These are phyloP conservation scores for Callorhinus ursinus DNA, from an alignment of 2,113 vertebrate genomes.

Conservation along the genomic window DNA sequence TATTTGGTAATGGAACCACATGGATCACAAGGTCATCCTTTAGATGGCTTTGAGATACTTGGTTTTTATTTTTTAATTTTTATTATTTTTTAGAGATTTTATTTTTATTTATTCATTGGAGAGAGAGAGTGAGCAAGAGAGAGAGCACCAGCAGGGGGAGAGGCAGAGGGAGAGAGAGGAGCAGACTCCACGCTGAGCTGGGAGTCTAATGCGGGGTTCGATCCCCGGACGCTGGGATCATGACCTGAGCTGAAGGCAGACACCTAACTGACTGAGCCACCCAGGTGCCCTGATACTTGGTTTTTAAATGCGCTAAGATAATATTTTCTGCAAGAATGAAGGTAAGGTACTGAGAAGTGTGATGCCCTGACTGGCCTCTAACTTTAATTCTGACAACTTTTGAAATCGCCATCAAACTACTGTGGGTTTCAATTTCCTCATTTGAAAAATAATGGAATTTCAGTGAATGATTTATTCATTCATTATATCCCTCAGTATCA, in stretches of 20 bases:
- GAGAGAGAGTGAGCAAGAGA: too few species aligned
- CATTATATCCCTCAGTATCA: background rate
- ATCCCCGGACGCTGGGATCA: too few species aligned
- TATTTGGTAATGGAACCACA: background rate
- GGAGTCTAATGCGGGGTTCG: too few species aligned
- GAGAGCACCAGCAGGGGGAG: too few species aligned
- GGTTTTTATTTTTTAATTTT: background rate
- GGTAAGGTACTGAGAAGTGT: background rate
- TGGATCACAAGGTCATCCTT: background rate
- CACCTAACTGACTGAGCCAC: too few species aligned
- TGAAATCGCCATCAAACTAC: background rate
- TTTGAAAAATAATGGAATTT: conserved; percentile 26
- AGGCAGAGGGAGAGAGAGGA: too few species aligned
- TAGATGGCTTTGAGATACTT: background rate
- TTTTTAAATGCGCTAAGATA: background rate
- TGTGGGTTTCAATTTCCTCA: background rate
- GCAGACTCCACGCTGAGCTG: too few species aligned
- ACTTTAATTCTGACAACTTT: background rate
- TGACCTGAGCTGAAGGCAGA: too few species aligned
- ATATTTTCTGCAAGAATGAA: background rate
- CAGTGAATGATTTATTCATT: background rate
- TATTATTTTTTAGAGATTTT: too few species aligned
- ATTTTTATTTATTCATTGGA: too few species aligned
- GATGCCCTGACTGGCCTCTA: background rate
- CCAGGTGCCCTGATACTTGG: background rate